Percentiles rank a stretch among this genome's conserved stretches.
Conservation (phyloP, 2,888 invertebrate species). For the Scaptomyza flava region DNA sequence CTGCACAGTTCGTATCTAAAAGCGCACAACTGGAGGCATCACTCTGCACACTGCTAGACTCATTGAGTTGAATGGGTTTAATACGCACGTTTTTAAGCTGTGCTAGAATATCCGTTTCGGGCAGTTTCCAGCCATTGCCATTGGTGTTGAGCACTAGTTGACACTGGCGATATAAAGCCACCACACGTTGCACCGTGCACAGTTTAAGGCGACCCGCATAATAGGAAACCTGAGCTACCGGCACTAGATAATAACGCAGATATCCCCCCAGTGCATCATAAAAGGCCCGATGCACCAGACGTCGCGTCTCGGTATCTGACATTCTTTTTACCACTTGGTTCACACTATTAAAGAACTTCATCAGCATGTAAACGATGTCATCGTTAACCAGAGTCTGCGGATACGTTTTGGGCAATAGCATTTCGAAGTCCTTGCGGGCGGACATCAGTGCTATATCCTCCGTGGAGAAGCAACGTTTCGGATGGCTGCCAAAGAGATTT, state of each 20-base stretch:
- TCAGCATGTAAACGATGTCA: slow-evolving; percentile 68
- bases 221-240: slow-evolving; percentile 81
- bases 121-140: slow-evolving; percentile 82
- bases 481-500: slow-evolving; percentile 77
- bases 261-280: slow-evolving; percentile 83
- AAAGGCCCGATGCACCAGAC: slow-evolving; percentile 74
- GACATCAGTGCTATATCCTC: slow-evolving; percentile 81
- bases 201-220: slow-evolving; percentile 81
- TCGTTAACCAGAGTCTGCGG: slow-evolving; percentile 74
- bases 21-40: slow-evolving; percentile 73
- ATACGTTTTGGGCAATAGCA: slow-evolving; percentile 79
- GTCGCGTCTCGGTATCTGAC: slow-evolving; percentile 53
- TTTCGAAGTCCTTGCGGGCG: slow-evolving; percentile 82
- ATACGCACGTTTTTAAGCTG: slow-evolving; percentile 17
- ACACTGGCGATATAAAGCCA: slow-evolving; percentile 74
- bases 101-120: slow-evolving; percentile 63
- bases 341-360: slow-evolving; percentile 81
- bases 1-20: slow-evolving; percentile 65
- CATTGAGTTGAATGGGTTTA: slow-evolving; percentile 27
- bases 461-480: slow-evolving; percentile 80
- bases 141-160: slow-evolving; percentile 81
- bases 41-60: slow-evolving; percentile 13
- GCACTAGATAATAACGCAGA: slow-evolving; percentile 78
- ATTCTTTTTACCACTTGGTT: slow-evolving; percentile 75
- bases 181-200: slow-evolving; percentile 70